Evolutionary conservation across 92 coral and sea anemone species (phyloP), one percentile per base, ranked within the genome.

Genomic region (Phenganax subtilis): DNA sequence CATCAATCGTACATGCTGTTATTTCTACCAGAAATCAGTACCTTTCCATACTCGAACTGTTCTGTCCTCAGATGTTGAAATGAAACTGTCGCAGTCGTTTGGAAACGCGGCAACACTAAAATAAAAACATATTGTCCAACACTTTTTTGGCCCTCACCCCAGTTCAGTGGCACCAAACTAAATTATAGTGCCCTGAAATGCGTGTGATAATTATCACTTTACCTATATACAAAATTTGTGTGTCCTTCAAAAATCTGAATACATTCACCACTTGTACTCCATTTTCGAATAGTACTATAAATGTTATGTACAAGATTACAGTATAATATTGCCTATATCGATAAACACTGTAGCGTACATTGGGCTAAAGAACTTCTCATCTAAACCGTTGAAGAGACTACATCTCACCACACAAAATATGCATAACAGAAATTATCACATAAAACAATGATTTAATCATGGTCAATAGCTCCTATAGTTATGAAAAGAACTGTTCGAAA

Each of bases 41-140:
- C 99, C 99, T 86, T 96, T 88, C 99, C 99, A 96, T 75, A 96
- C 85, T 77, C 99, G 82, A 8, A 96, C 83, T 25, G 93, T 84
- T 58, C 99, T 86, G 76, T 96, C 99, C 79, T 96, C 99, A 37
- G 97, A 97, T 3, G 87, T 91, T 31, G 99, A 92, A 58, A 91
- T 91, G 87, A 96, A 96, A 76, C 89, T 88, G 29, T 88, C 98
- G 69, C 81, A 72, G 59, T 84, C 87, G 77, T 84, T 89, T n/a
- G 89, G 85, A 27, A 96, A 88, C 71, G 86, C 88, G 51, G 96
- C 85, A 9, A 92, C 65, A 73, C 97, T 96, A 83, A 47, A 76
- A 57, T 25, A 27, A 8, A 51, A 72, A 77, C 37, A 72, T 11
- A 28, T 0, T 55, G 55, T 77, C 65, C 47, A 1, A 5, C 47